phyloP scores from a whole-genome alignment of 2,888 invertebrate genomes.

The Drosophila subquinaria region DNA sequence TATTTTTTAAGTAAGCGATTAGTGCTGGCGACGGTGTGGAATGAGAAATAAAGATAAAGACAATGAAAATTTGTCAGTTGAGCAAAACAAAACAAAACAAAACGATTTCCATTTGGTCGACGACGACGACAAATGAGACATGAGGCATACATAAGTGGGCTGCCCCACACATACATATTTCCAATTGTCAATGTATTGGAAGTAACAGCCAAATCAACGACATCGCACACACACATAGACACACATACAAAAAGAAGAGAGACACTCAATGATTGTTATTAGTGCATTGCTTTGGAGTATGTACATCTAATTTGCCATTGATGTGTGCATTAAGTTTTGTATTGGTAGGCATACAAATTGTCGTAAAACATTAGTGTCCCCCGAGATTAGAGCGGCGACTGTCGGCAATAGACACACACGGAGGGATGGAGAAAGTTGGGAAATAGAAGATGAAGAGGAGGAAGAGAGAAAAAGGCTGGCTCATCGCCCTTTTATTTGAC shows the following conservation, averaged over 20 bases:
- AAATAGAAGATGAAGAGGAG: neutral
- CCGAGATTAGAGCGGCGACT: slow-evolving; percentile 64
- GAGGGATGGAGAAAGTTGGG: neutral
- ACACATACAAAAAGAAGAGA: slow-evolving; percentile 28
- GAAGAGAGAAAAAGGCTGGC: slow-evolving; percentile 63
- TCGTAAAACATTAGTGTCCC: slow-evolving; percentile 81
- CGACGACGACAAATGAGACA: slow-evolving; percentile 66
- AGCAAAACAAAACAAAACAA: slow-evolving; percentile 59
- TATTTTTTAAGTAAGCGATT: slow-evolving; percentile 75
- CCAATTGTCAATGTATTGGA: slow-evolving; percentile 71
- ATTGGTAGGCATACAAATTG: slow-evolving; percentile 62
- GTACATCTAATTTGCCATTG: slow-evolving; percentile 79
- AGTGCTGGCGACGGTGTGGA: slow-evolving; percentile 41
- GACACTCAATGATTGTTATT: slow-evolving; percentile 74
- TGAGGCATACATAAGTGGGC: slow-evolving; percentile 59
- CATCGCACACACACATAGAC: slow-evolving; percentile 36
- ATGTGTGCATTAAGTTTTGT: slow-evolving; percentile 74
- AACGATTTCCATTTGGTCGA: slow-evolving; percentile 71
- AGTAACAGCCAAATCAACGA: slow-evolving; percentile 71
- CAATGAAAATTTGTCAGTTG: slow-evolving; percentile 79
- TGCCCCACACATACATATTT: slow-evolving; percentile 17
- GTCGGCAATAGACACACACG: slow-evolving; percentile 13
- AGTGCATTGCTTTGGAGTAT: slow-evolving; percentile 74
- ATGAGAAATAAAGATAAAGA: slow-evolving; percentile 32
- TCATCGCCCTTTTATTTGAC: slow-evolving; percentile 81